Conservation (phyloP, 2,888 invertebrate species). For the Cheilosia variabilis region DNA sequence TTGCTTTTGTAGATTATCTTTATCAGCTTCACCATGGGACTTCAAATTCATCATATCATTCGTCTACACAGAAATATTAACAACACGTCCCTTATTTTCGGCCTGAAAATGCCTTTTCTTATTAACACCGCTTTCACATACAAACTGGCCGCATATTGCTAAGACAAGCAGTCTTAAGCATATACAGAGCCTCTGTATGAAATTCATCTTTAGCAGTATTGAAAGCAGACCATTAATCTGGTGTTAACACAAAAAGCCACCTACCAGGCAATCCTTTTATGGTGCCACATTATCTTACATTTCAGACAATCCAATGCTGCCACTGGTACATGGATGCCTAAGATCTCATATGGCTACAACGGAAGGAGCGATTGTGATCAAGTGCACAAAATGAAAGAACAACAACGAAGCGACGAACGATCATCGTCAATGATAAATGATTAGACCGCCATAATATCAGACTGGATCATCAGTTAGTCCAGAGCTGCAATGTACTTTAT, state of each 20-base stretch:
- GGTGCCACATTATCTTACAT: constrained; percentile 30
- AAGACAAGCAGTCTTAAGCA: constrained; percentile 58
- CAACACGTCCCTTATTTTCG: no score
- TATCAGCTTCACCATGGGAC: no score
- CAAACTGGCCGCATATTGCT: constrained; percentile 17
- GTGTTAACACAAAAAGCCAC: constrained; percentile 74
- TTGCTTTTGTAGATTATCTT: no score
- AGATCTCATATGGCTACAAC: constrained; percentile 57
- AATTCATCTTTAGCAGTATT: constrained; percentile 60
- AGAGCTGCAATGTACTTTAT: constrained; percentile 28
- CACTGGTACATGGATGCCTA: constrained; percentile 33
- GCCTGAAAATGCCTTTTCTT: constrained; percentile 2
- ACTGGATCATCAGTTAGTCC: constrained; percentile 71
- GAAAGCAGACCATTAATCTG: constrained; percentile 73
- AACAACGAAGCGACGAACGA: constrained; percentile 68
- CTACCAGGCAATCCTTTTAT: constrained; percentile 75
- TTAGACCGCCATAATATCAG: constrained; percentile 69
- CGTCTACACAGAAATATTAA: no score
- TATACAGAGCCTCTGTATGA: constrained; percentile 21
- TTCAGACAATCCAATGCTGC: constrained; percentile 15
- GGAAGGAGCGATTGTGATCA: constrained; percentile 66
- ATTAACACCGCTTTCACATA: constrained; percentile 57
- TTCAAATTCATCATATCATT: no score
- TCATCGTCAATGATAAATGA: constrained; percentile 73
- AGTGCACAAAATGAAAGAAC: constrained; percentile 68